Evolutionary conservation across 2,113 vertebrate species (phyloP), one percentile per base, ranked within the genome.

Genomic region (Redunca redunca): DNA sequence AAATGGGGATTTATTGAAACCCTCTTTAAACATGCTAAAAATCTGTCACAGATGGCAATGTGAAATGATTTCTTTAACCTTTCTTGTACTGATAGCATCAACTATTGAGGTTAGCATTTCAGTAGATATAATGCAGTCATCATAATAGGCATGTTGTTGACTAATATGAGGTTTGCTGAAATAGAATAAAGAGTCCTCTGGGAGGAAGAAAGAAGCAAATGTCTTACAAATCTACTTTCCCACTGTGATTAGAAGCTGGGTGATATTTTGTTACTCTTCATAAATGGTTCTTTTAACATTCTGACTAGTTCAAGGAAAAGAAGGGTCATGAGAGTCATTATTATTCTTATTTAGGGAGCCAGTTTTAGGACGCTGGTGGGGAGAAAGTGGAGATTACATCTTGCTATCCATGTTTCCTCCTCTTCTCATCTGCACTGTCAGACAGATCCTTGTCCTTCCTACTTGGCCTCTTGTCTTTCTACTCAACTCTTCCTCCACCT

Each of bases 51-150:
- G 58, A 71, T 94, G 53, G 33, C 30, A 88, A 88, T 81, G 43
- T 80, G 14, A 93, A 84, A 89, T 95, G 95, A 92, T 95, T 95
- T 55, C 36, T 88, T n/a, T 67, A 93, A 82, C 30, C 26, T 95
- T 90, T 95, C n/a, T 92, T 91, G 10, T 58, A 55, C 25, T 19
- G 36, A 87, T 71, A 89, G 46, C 46, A 80, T 77, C 62, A 88
- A 58, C 12, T 88, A 48, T 53, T 93, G 94, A 96, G n/a, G 71
- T 84, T 46, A 94, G 7, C 53, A 40, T 93, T 92, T 97, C 33
- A 78, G 57, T 84, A 85, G 46, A 43, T 64, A 43, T 58, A 33
- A 58, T 26, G 19, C 62, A 57, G 48, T 83, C 88, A 57, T 50
- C 67, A 2, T 26, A 95, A 67, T 33, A 95, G 28, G 4, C 16